Base-by-base conservation (phyloP, 92 coral and sea anemone genomes). In the Parazoanthus swiftii region DNA sequence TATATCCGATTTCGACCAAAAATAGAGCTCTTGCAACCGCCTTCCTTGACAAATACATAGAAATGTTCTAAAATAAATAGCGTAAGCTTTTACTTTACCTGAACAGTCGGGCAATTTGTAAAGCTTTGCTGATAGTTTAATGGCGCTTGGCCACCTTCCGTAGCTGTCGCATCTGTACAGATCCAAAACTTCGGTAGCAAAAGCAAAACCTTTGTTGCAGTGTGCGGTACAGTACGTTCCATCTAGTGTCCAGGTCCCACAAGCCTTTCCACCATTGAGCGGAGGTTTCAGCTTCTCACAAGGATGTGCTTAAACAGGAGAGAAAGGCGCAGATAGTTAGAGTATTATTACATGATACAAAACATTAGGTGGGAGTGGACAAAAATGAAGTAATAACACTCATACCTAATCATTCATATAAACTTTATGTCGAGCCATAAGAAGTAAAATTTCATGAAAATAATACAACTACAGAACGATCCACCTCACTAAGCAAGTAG, bases 61-160 rank as follows among this genome's bases (percentile, higher is more conserved):
- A 10, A 5, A 46, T 6, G 6, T 46, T 10, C 51, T 46, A 10
- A 46, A 10, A 6, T 23, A 21, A 9, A 14, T 29, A n/a, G 74
- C 74, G 11, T 68, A 68, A 23, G 15, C 37, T 25, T 6, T 35
- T 21, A 70, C 37, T 23, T 73, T 73, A 73, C 77, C 43, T 73
- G 77, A 73, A 38, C 77, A 33, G 38, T 36, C 20, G 20, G 77
- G 77, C 77, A 73, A 73, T 38, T 73, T 73, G 77, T 29, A 73
- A 73, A 10, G 6, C 9, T 3, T 33, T 16, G 0, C 20, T 1
- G 21, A 33, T 73, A 29, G 5, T 73, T 18, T 73, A 8, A 73
- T 73, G 77, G 21, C 42, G 0, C 11, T 7, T 33, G 21, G 21
- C 77, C 77, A 73, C 38, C 18, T 25, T 16, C 77, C 42, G 36